phyloP scores from a whole-genome alignment of 2,888 invertebrate species.

The Drosophila ezoana region DNA sequence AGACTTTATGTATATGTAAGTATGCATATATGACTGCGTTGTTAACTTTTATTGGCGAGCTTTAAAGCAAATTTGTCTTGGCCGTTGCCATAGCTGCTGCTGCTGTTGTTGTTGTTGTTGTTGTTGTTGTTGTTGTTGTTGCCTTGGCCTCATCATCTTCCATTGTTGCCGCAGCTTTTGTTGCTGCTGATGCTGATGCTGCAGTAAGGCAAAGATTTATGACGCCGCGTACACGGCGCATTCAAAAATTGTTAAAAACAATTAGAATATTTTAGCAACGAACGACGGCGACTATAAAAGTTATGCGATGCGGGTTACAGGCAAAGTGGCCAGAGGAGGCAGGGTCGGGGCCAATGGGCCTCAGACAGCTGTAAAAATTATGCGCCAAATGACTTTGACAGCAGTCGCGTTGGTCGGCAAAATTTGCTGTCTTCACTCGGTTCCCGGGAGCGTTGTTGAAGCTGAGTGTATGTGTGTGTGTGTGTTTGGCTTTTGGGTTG shows the following conservation, averaged over 20 bases:
- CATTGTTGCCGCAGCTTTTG: slow-evolving; percentile 45
- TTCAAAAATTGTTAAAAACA: slow-evolving; percentile 80
- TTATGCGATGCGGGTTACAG: slow-evolving; percentile 67
- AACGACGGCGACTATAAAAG: slow-evolving; percentile 74
- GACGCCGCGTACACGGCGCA: slow-evolving; percentile 69
- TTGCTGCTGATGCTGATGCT: slow-evolving; percentile 55
- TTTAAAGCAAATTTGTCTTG: slow-evolving; percentile 80
- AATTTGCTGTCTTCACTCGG: slow-evolving; percentile 35
- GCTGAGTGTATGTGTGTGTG: neutral
- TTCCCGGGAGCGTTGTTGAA: slow-evolving; percentile 2
- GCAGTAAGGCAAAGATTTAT: slow-evolving; percentile 72
- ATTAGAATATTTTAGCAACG: slow-evolving; percentile 79
- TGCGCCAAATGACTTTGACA: slow-evolving; percentile 79
- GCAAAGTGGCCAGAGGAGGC: neutral
- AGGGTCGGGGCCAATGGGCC: slow-evolving; percentile 20
- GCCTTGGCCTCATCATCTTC: slow-evolving; percentile 60
- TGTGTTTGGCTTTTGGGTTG: slow-evolving; percentile 22
- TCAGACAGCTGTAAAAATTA: slow-evolving; percentile 72
- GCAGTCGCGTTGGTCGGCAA: slow-evolving; percentile 60
- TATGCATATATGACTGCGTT: slow-evolving; percentile 63
- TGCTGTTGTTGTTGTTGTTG: slow-evolving; percentile 12
- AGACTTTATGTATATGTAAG: slow-evolving; percentile 54
- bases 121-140: slow-evolving; percentile 35
- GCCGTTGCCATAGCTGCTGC: slow-evolving; percentile 36
- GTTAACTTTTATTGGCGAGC: slow-evolving; percentile 80